Evolutionary conservation across 2,888 invertebrate species (phyloP).

Genomic region (Ophioninae sp.): DNA sequence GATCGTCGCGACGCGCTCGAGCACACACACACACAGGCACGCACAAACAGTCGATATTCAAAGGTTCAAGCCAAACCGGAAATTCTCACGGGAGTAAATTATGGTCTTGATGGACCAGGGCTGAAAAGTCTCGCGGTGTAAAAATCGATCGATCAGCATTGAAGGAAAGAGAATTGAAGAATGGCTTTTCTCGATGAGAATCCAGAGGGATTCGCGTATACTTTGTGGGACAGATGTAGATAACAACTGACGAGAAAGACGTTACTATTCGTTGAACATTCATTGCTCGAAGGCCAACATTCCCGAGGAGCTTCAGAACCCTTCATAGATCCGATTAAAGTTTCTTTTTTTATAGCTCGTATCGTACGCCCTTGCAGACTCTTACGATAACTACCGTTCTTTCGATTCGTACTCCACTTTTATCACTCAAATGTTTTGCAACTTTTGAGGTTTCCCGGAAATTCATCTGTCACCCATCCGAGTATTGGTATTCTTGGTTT

Average conservation of each 20-base stretch:
- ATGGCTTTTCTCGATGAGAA: too few species aligned
- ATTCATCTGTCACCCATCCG: background rate
- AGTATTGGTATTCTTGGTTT: background rate
- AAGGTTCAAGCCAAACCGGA: background rate
- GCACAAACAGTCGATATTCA: background rate
- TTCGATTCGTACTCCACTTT: background rate
- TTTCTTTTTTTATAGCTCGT: background rate
- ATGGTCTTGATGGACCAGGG: background rate
- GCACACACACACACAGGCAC: background rate
- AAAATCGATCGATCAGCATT: background rate
- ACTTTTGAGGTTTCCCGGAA: background rate
- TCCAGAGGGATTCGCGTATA: background rate
- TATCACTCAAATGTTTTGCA: background rate
- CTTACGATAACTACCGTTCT: background rate
- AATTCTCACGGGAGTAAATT: background rate
- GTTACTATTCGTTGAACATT: background rate
- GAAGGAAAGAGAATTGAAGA: background rate
- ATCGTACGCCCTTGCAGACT: background rate
- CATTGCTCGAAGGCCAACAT: background rate
- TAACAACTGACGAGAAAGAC: background rate
- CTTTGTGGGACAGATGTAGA: background rate
- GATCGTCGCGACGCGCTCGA: slow-evolving; percentile 1
- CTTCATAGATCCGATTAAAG: background rate
- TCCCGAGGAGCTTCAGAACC: background rate
- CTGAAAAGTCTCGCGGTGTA: background rate